Evolutionary conservation across 1,140 invertebrate genomes (phyloP), one percentile per base, ranked within the genome.

Genomic region (Cardiocondyla obscurior): DNA sequence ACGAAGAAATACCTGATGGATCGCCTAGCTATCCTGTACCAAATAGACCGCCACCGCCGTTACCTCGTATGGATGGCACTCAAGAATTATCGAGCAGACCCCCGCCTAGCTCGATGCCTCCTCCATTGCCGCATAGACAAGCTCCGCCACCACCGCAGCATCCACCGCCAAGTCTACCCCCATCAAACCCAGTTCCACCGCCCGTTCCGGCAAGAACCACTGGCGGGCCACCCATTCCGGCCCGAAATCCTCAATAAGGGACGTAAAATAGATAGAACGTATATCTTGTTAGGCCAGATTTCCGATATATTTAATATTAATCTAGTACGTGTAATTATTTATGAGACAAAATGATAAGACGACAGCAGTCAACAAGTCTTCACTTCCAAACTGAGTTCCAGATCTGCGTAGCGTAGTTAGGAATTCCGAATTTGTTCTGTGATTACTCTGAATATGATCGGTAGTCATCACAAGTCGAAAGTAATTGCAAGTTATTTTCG

Each of bases 181-280:
- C 94, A 91, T 86, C 93, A 36, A 94, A 94, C 84, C n/a, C n/a
- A n/a, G 93, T 91, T 83, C 95, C 95, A 77, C 96, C 95, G 84
- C 95, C 95, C 49, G 95, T 96, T 86, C 96, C 96, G 82, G 95
- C 95, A 81, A 94, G 95, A 89, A 95, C 94, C 58, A 95, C 94
- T 51, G 95, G 95, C 76, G 96, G 96, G 33, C 97, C 96, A 69
- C 97, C 96, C 0, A 94, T 97, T 89, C 96, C 96, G n/a, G 95
- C 96, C 44, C 94, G 97, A 84, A 94, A 94, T 92, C 92, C 88
- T 39, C 92, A 93, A 81, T 94, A 92, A 87, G n/a, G 25, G 22
- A 67, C 10, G 57, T 19, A 22, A 65, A 36, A 12, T 25, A 76
- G 28, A 62, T n/a, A 25, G 22, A 6, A 22, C 12, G 16, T 1